Conservation (phyloP, 2,888 invertebrate genomes). For the Alentia gelatinosa region DNA sequence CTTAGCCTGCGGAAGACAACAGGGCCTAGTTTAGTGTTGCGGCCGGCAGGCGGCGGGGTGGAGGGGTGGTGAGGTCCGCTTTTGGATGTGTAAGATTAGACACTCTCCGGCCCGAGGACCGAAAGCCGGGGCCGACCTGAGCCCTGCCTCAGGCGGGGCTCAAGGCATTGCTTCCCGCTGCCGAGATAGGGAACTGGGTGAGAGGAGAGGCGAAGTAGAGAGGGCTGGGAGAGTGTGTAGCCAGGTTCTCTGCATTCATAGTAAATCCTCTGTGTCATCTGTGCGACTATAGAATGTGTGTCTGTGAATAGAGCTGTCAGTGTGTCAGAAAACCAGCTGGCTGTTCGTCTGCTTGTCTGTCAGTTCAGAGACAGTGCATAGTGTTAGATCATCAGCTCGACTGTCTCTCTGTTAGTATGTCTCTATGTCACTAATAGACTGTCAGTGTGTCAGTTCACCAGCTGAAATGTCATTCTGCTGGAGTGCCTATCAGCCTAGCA, state of each 20-base stretch:
- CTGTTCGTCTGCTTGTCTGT: too few relatives aligned
- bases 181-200: slow-evolving; percentile 5
- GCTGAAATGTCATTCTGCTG: background rate
- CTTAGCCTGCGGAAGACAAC: slow-evolving; percentile 15
- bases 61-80: background rate
- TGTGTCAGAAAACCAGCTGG: too few relatives aligned
- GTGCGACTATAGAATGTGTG: too few relatives aligned
- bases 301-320: too few relatives aligned
- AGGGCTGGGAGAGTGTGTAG: background rate
- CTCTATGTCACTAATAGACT: too few relatives aligned
- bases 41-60: background rate
- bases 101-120: background rate
- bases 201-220: background rate
- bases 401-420: too few relatives aligned
- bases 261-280: background rate
- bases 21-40: background rate
- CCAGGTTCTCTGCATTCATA: background rate
- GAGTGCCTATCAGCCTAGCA: too few relatives aligned
- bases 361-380: too few relatives aligned
- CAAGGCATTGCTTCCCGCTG: too few relatives aligned
- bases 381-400: too few relatives aligned
- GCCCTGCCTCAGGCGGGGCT: background rate
- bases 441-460: background rate
- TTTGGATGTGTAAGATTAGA: slow-evolving; percentile 25
- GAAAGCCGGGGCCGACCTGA: background rate